Percentiles rank a stretch among this genome's conserved stretches.
These are phyloP conservation scores for Tinamus guttatus DNA, from an alignment of 2,113 vertebrate species.

Conservation along the genomic window DNA sequence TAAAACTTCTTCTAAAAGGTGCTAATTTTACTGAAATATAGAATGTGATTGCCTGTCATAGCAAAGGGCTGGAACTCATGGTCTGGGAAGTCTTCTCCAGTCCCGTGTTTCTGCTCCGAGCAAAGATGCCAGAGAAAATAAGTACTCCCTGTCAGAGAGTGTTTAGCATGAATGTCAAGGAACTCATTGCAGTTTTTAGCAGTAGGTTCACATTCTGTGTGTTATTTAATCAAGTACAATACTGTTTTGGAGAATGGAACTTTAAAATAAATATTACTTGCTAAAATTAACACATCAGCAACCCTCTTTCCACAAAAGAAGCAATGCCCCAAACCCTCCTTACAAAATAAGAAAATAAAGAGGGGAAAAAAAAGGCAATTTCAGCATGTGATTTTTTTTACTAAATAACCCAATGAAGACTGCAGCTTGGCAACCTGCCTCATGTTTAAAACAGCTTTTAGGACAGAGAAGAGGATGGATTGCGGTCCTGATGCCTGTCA, in stretches of 20 bases:
- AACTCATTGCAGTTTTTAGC: background rate
- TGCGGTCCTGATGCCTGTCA: background rate
- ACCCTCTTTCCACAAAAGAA: background rate
- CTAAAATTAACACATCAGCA: background rate
- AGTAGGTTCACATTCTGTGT: background rate
- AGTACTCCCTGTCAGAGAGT: background rate
- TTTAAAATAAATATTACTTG: background rate
- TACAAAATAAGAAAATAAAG: background rate
- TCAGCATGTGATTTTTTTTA: background rate
- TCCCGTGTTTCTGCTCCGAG: background rate
- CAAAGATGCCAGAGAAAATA: background rate
- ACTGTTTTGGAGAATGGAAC: background rate
- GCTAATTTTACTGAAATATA: background rate
- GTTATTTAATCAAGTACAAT: background rate
- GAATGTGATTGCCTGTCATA: background rate
- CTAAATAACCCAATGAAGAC: background rate
- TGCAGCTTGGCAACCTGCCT: rapidly evolving
- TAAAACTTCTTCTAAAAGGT: background rate
- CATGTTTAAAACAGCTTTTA: background rate
- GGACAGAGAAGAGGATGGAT: background rate
- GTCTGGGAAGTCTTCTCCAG: background rate
- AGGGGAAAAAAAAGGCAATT: background rate
- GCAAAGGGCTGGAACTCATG: background rate
- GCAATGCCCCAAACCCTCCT: background rate
- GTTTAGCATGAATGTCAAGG: background rate